Percentiles rank a stretch among this genome's conserved stretches.
Evolutionary conservation across 2,888 invertebrate genomes (phyloP).

Genomic region (Euzophera pinguis): DNA sequence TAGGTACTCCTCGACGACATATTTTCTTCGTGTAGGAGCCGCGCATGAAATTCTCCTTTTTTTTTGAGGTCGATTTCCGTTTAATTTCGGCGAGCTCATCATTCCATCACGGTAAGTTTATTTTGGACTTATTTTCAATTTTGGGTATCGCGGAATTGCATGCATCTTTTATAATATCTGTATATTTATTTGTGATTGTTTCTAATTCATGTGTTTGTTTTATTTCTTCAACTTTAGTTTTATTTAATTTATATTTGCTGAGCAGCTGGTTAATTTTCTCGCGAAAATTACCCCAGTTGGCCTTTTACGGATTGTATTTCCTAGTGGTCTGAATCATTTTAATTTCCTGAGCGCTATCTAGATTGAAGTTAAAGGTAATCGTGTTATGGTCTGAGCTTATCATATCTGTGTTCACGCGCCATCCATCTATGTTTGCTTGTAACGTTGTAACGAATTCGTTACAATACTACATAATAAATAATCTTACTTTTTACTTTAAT

Average conservation of each 20-base stretch:
- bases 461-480: too few species aligned
- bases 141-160: neutral
- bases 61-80: neutral
- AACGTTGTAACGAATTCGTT: too few species aligned
- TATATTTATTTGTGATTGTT: neutral
- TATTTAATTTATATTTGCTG: neutral
- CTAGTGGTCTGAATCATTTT: constrained; percentile 17
- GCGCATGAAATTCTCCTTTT: neutral
- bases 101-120: constrained; percentile 1
- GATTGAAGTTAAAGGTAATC: constrained; percentile 20
- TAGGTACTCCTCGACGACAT: neutral
- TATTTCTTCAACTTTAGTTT: neutral
- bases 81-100: neutral
- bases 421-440: constrained; percentile 15
- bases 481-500: too few species aligned
- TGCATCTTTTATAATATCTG: neutral
- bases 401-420: constrained; percentile 16
- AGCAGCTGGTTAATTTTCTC: constrained; percentile 16
- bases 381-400: constrained; percentile 24
- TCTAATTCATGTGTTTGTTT: neutral
- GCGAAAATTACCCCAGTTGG: constrained; percentile 22
- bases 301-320: constrained; percentile 22
- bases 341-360: constrained; percentile 8
- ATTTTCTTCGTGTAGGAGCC: neutral
- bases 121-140: neutral